phyloP scores from a whole-genome alignment of 2,888 invertebrate genomes.

The Eupithecia subumbrata region DNA sequence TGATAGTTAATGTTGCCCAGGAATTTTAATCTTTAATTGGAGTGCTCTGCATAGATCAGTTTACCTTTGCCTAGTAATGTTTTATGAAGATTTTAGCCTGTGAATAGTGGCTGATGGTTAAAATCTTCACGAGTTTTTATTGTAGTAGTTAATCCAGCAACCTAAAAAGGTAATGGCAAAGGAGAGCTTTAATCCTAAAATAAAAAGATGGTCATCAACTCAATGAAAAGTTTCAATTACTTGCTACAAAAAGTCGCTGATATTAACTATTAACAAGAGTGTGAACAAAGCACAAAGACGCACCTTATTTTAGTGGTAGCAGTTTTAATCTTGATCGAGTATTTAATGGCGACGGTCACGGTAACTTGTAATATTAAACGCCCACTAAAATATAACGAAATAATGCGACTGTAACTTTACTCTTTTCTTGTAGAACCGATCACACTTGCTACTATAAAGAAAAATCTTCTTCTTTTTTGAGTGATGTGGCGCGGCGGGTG shows the following conservation, averaged over 20 bases:
- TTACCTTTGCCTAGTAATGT: neutral
- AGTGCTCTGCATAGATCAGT: too few species aligned
- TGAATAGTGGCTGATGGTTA: too few species aligned
- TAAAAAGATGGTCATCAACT: neutral
- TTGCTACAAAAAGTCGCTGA: neutral
- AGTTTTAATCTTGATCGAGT: conserved; percentile 73
- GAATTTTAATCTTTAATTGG: too few species aligned
- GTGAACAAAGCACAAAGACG: conserved; percentile 57
- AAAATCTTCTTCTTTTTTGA: too few species aligned
- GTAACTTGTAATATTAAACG: conserved; percentile 56
- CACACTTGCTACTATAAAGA: neutral
- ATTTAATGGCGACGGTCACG: conserved; percentile 72
- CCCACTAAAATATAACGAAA: conserved; percentile 18
- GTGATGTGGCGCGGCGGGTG: too few species aligned
- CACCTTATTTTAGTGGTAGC: conserved; percentile 63
- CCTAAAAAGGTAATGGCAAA: neutral
- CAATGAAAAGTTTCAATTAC: neutral
- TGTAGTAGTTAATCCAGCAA: neutral
- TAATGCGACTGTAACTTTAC: neutral
- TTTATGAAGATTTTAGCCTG: too few species aligned
- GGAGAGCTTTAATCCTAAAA: neutral
- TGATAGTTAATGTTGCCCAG: too few species aligned
- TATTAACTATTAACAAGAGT: conserved; percentile 10
- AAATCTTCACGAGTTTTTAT: neutral
- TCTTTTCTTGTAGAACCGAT: neutral